phyloP scores from a whole-genome alignment of 2,888 invertebrate species.

The Flexamia atlantica region DNA sequence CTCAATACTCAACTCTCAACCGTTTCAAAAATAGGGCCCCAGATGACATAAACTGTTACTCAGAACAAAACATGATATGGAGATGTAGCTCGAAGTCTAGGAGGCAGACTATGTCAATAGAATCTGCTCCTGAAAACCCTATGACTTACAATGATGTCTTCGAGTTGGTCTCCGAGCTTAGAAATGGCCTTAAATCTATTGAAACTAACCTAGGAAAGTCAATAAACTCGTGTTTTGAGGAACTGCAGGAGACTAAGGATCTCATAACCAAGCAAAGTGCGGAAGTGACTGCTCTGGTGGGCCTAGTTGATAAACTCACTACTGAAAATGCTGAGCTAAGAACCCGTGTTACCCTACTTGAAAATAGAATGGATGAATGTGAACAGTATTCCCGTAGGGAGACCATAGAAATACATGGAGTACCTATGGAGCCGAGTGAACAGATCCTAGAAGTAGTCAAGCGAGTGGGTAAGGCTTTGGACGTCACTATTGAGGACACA shows the following conservation, averaged over 20 bases:
- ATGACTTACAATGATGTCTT: conserved; percentile 35
- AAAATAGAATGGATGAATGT: conserved; percentile 33
- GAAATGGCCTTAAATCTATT: not conserved
- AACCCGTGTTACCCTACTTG: not conserved
- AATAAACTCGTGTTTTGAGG: conserved; percentile 2
- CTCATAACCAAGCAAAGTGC: conserved; percentile 21
- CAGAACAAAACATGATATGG: conserved; percentile 6
- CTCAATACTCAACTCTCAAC: too few relatives aligned
- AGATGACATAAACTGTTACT: conserved; percentile 26
- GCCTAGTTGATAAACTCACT: not conserved
- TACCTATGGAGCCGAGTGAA: not conserved
- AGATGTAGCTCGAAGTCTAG: not conserved
- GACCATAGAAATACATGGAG: conserved; percentile 45
- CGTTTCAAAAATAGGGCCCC: too few relatives aligned
- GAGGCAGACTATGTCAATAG: conserved; percentile 7
- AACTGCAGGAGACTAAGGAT: conserved; percentile 6
- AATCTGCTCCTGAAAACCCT: not conserved
- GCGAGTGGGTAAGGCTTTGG: conserved; percentile 1
- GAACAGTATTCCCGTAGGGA: conserved; percentile 37
- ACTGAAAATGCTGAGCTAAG: not conserved
- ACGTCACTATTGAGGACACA: not conserved
- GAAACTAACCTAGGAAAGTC: conserved; percentile 24
- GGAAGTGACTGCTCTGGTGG: not conserved
- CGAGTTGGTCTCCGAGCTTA: conserved; percentile 5
- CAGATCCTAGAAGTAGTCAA: conserved; percentile 33